These are phyloP conservation scores for Mesitornis unicolor DNA, from an alignment of 2,113 vertebrate species.

Conservation along the genomic window DNA sequence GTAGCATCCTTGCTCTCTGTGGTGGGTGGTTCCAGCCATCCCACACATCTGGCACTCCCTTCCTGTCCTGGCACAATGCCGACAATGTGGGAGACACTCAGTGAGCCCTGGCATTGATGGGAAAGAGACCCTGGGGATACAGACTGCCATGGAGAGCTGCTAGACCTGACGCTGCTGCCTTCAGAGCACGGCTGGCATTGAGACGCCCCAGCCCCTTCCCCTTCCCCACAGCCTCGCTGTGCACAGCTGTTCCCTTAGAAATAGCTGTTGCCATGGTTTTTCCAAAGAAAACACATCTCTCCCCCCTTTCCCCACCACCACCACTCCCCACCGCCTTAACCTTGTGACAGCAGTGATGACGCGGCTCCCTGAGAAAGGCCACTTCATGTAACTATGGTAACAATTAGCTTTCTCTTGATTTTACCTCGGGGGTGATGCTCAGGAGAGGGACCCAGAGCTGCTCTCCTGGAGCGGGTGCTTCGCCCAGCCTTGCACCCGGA, in stretches of 20 bases:
- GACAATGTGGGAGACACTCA: background rate
- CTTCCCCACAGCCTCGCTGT: conserved; percentile 51
- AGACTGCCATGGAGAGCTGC: background rate
- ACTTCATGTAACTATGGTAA: conserved; percentile 78
- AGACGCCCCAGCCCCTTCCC: conserved; percentile 13
- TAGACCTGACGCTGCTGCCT: background rate
- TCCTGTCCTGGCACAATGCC: rapidly evolving
- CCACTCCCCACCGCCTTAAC: conserved; percentile 70
- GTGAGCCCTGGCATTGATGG: background rate
- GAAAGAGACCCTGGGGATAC: background rate
- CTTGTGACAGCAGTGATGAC: conserved; percentile 72
- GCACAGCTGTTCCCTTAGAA: conserved; percentile 71
- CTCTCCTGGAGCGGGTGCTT: background rate
- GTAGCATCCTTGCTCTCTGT: rapidly evolving
- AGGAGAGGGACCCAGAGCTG: conserved; percentile 27
- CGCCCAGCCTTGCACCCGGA: background rate
- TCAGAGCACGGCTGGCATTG: background rate
- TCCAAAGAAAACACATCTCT: conserved; percentile 59
- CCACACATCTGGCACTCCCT: background rate
- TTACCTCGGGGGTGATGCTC: conserved; percentile 60
- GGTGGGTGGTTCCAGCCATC: background rate
- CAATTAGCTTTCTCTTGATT: conserved; percentile 72
- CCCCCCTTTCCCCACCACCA: conserved; percentile 47
- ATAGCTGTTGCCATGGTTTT: conserved; percentile 78
- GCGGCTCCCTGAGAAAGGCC: conserved; percentile 71